Base-by-base conservation (phyloP, 1,140 invertebrate species). In the Zeugodacus cucurbitae region DNA sequence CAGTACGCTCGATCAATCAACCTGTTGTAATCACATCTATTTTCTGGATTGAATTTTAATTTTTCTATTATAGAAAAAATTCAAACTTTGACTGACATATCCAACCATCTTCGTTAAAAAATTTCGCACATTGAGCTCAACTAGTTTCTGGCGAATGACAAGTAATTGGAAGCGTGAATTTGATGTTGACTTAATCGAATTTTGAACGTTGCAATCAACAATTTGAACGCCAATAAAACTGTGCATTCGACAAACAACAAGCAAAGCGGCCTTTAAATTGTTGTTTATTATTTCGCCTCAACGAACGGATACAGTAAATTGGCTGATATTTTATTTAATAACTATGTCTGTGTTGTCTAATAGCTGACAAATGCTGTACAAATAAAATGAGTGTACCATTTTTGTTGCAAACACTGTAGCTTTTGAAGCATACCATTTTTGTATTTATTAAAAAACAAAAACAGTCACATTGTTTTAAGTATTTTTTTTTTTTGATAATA, bases 81-180 rank as follows among this genome's bases (percentile, higher is more conserved):
- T 44, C 7, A 44, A 44, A 44, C 7, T 54, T 4, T 0, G 4
- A 17, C 48, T 54, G 48, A 20, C 48, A 17, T 54, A 20, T 54
- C 48, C 48, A 3, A 17, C 2, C 20, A 20, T 54, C 14, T 17
- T 54, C 14, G 48, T 54, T 20, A 54, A 4, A 54, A 29, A 41
- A 48, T 26, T 8, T 2, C 22, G 8, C 10, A 44, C n/a, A 20
- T 3, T 48, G 11, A n/a, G 44, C 74, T 41, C 3, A 10, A 10
- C 8, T 26, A 11, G 74, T 41, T 82, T 22, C 41, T 54, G 74
- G 44, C 74, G 74, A 14, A 22, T 29, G 74, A 48, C 74, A 48
- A 11, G 74, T 82, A 54, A 82, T 82, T 82, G 74, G 41, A 82
- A 82, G 41, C 74, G 44, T 82, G 74, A 48, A 82, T 82, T 82